These are phyloP conservation scores for Gastrophryne carolinensis DNA, from an alignment of 2,797 vertebrate genomes.

Conservation along the genomic window DNA sequence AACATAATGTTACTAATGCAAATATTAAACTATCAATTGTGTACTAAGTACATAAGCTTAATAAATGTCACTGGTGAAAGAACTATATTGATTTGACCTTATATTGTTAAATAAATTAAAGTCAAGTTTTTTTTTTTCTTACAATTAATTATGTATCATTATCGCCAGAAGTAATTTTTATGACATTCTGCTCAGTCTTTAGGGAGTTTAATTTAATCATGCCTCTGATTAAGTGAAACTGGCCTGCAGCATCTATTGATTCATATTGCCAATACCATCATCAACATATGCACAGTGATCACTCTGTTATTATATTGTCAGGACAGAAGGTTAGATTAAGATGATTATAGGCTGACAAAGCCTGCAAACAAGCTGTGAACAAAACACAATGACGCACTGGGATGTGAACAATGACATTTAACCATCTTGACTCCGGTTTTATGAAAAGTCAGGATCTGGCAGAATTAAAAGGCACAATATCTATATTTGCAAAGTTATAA, in stretches of 20 bases:
- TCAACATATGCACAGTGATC: conserved; percentile 74
- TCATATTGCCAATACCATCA: conserved; percentile 85
- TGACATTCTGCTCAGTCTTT: conserved; percentile 86
- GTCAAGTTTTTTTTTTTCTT: conserved; percentile 78
- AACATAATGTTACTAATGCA: conserved; percentile 9
- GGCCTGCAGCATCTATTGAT: conserved; percentile 72
- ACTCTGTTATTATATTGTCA: conserved; percentile 64
- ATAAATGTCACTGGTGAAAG: conserved; percentile 57
- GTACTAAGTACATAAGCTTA: conserved; percentile 40
- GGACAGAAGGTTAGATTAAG: conserved; percentile 60
- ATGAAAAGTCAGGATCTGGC: no score
- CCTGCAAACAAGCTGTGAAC: conserved; percentile 14
- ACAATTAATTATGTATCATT: conserved; percentile 80
- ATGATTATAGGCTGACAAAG: conserved; percentile 54
- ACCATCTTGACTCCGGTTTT: no score
- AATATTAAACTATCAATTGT: conserved; percentile 25
- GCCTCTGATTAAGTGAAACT: conserved; percentile 85
- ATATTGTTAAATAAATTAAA: conserved; percentile 74
- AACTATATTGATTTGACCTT: conserved; percentile 83
- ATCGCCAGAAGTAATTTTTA: conserved; percentile 86
- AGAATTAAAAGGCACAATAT: no score
- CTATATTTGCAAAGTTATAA: no score
- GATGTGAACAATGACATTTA: background rate
- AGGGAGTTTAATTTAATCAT: conserved; percentile 84
- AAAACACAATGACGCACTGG: background rate